Percentiles rank a stretch among this genome's conserved stretches.
phyloP scores from a whole-genome alignment of 2,888 invertebrate genomes.

The Calameuta idolon region DNA sequence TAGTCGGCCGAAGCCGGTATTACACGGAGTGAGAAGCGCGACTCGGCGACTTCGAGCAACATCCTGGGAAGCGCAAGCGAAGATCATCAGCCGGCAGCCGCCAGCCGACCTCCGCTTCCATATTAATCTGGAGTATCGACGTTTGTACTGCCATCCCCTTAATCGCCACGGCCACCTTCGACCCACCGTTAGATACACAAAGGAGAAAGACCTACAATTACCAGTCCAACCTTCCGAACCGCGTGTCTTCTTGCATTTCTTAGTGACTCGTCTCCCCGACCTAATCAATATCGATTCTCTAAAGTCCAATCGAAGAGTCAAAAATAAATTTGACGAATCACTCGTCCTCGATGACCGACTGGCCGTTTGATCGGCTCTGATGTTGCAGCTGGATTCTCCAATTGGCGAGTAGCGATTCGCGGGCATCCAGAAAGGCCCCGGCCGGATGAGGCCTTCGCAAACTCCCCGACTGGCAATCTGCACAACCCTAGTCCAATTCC shows the following conservation, averaged over 20 bases:
- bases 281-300: too few relatives aligned
- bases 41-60: not conserved
- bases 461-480: too few relatives aligned
- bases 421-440: too few relatives aligned
- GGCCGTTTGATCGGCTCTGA: not conserved
- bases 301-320: not conserved
- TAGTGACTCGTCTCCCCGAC: too few relatives aligned
- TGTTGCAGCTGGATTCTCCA: not conserved
- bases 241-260: not conserved
- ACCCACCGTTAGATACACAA: too few relatives aligned
- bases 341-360: not conserved
- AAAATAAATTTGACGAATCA: not conserved
- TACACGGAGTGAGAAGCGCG: not conserved
- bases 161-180: not conserved
- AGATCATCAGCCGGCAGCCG: not conserved
- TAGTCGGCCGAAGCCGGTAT: not conserved
- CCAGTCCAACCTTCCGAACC: not conserved
- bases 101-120: not conserved
- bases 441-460: too few relatives aligned
- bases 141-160: not conserved
- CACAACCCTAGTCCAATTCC: too few relatives aligned
- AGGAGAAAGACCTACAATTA: not conserved
- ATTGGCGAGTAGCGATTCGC: too few relatives aligned
- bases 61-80: not conserved
- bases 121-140: not conserved